phyloP scores from a whole-genome alignment of 2,113 vertebrate genomes.

The Prietella phreatophila region DNA sequence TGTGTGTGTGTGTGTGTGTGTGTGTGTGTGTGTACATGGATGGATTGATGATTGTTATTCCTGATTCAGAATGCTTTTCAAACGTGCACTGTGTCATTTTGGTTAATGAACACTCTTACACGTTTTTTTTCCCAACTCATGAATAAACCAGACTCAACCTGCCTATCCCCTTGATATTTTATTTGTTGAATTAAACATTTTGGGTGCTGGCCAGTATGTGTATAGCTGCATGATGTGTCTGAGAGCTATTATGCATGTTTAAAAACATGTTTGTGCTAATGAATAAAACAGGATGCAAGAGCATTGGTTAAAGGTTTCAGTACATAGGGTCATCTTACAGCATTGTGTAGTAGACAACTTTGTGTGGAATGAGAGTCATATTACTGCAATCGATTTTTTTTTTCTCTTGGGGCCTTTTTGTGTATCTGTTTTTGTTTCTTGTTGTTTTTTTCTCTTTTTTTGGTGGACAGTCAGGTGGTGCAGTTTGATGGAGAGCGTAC shows the following conservation, averaged over 20 bases:
- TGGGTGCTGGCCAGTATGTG: not conserved
- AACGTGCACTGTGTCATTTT: not conserved
- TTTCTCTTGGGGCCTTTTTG: conserved; percentile 14
- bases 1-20: not conserved
- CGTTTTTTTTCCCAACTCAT: conserved; percentile 46
- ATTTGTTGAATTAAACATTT: conserved; percentile 68
- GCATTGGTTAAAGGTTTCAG: not conserved
- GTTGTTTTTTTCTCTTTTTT: conserved; percentile 5
- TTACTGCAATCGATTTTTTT: not conserved
- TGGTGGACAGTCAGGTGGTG: conserved; percentile 14
- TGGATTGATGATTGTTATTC: not conserved
- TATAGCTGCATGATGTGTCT: not conserved
- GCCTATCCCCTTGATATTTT: conserved; percentile 59
- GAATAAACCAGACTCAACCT: conserved; percentile 61
- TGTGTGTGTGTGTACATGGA: too few species aligned
- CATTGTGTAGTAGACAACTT: conserved; percentile 33
- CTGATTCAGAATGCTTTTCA: not conserved
- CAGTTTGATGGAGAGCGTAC: conserved; percentile 4
- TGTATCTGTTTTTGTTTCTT: conserved; percentile 28
- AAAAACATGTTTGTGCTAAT: not conserved
- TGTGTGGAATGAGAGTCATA: not conserved
- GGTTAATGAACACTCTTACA: not conserved
- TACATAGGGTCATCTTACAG: not conserved
- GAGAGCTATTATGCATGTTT: not conserved
- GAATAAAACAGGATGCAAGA: not conserved